A percentile compares a stretch with the other conserved stretches of the same genome.
Conservation (phyloP, 2,113 vertebrate genomes). For the Sapayoa aenigma region DNA sequence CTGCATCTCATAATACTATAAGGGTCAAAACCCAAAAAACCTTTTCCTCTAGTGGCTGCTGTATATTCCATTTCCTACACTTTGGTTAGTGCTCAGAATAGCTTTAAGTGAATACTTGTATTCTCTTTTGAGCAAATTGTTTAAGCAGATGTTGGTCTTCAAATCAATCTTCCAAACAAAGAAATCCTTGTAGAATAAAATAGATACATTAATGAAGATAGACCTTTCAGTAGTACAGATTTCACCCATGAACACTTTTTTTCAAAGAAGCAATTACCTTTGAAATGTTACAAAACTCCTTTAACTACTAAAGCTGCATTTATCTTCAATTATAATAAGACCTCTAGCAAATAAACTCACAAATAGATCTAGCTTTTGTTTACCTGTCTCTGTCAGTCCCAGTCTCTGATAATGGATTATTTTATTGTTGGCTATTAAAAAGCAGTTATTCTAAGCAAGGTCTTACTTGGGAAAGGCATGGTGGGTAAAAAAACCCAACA, state of each 20-base stretch:
- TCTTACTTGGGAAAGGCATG: neutral
- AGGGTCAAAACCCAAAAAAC: accelerated
- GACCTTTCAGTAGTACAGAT: neutral
- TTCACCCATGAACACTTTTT: neutral
- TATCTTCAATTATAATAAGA: conserved; percentile 31
- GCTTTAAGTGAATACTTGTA: neutral
- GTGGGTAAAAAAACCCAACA: neutral
- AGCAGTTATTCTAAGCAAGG: neutral
- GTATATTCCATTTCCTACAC: neutral
- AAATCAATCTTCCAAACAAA: conserved; percentile 20
- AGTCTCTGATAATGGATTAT: neutral
- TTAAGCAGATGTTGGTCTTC: neutral
- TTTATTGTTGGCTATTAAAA: conserved; percentile 4
- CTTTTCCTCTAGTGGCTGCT: neutral
- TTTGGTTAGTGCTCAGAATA: neutral
- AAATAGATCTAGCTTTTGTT: neutral
- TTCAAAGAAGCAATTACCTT: conserved; percentile 43
- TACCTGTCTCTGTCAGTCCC: neutral
- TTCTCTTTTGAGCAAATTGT: neutral
- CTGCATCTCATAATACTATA: neutral
- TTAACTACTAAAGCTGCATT: neutral
- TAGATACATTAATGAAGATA: conserved; percentile 32
- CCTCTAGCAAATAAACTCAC: neutral
- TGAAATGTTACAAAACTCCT: neutral
- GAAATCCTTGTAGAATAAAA: conserved; percentile 15